Evolutionary conservation across 2,797 vertebrate species (phyloP).

Genomic region (Sus cebifrons): DNA sequence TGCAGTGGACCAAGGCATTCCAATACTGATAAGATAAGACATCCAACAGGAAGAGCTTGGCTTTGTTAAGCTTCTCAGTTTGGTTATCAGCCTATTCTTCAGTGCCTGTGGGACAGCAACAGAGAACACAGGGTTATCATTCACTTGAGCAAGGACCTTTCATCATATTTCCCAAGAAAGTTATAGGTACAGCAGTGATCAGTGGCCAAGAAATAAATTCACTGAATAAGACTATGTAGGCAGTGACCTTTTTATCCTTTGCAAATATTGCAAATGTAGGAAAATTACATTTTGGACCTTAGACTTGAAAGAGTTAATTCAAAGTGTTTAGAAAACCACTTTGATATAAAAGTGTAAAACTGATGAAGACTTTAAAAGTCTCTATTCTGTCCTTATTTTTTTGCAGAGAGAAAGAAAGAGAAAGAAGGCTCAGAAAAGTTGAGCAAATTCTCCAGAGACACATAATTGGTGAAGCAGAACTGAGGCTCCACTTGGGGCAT

Average conservation of each 20-base stretch:
- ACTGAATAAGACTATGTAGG: background rate
- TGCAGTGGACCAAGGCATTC: background rate
- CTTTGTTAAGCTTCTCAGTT: background rate
- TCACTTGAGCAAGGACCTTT: background rate
- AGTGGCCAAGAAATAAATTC: background rate
- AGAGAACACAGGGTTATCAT: background rate
- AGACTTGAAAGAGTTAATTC: background rate
- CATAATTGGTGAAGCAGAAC: background rate
- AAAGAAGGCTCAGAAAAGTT: background rate
- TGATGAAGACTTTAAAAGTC: background rate
- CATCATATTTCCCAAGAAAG: constrained; percentile 5
- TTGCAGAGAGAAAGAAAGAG: too few species aligned
- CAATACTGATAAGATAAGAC: background rate
- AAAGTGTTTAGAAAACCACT: background rate
- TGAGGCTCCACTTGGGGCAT: background rate
- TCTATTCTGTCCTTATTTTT: background rate
- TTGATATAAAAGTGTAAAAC: constrained; percentile 16
- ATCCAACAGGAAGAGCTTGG: too few species aligned
- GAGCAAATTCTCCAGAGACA: background rate
- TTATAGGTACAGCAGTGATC: background rate
- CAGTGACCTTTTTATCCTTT: background rate
- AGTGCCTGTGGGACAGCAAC: background rate
- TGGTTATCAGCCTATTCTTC: background rate
- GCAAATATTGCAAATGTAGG: background rate
- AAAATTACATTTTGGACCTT: background rate